Percentiles rank a stretch among this genome's conserved stretches.
phyloP scores from a whole-genome alignment of 2,797 vertebrate species.

The Knipowitschia caucasica region DNA sequence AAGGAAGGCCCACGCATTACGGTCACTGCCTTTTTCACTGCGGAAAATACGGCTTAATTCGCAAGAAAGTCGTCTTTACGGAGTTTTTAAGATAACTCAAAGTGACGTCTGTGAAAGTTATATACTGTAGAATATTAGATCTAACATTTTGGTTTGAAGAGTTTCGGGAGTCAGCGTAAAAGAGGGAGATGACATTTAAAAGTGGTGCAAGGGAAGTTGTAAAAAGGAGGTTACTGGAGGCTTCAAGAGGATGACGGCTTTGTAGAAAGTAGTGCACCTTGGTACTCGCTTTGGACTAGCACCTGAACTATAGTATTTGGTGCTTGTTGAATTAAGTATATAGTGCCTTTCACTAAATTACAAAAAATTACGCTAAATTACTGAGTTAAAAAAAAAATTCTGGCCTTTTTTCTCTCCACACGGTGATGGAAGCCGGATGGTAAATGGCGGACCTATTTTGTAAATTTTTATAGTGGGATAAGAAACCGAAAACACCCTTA shows the following conservation, averaged over 20 bases:
- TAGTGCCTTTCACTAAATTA: too few relatives aligned
- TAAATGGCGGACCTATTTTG: too few relatives aligned
- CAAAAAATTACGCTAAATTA: too few relatives aligned
- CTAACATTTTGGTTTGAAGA: background rate
- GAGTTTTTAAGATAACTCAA: background rate
- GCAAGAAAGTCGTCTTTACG: background rate
- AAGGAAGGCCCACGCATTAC: slow-evolving; percentile 24
- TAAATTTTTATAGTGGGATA: too few relatives aligned
- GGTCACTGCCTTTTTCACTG: slow-evolving; percentile 12
- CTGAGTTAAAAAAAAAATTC: too few relatives aligned
- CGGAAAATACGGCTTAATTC: background rate
- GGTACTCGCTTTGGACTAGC: background rate
- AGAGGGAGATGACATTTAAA: background rate
- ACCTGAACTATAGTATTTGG: background rate
- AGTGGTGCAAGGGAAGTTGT: background rate
- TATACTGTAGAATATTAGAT: background rate
- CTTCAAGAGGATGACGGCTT: background rate
- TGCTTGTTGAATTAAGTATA: too few relatives aligned
- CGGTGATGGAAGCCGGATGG: too few relatives aligned
- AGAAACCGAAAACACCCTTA: too few relatives aligned
- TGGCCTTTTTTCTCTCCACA: too few relatives aligned
- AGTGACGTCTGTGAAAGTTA: background rate
- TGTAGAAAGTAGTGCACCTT: background rate
- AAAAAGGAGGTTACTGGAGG: background rate
- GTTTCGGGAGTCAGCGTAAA: background rate